Percentiles rank a stretch among this genome's conserved stretches.
phyloP scores from a whole-genome alignment of 2,888 invertebrate genomes.

The Drosophila phalerata region DNA sequence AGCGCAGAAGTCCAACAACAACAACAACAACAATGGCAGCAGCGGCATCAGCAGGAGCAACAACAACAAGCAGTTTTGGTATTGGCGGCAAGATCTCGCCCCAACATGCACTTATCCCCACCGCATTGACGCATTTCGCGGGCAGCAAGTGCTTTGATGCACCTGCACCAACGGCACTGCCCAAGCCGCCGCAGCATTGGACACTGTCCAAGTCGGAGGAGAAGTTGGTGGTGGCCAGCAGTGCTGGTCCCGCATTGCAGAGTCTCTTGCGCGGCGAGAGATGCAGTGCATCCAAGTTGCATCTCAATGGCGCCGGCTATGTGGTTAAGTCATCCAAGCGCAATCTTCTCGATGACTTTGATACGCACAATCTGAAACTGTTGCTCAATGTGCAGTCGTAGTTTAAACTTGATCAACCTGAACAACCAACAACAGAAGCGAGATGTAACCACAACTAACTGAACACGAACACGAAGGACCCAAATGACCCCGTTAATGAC shows the following conservation, averaged over 20 bases:
- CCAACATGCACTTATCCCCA: slow-evolving; percentile 83
- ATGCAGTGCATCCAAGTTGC: slow-evolving; percentile 56
- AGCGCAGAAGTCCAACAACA: slow-evolving; percentile 71
- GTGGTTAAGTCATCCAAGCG: slow-evolving; percentile 83
- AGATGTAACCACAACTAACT: slow-evolving; percentile 23
- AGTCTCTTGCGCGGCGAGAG: slow-evolving; percentile 60
- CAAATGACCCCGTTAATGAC: slow-evolving; percentile 66
- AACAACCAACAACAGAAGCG: slow-evolving; percentile 53
- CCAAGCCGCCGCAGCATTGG: slow-evolving; percentile 93
- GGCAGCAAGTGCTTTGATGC: slow-evolving; percentile 94
- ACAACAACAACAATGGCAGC: slow-evolving; percentile 7
- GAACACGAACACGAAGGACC: slow-evolving; percentile 52
- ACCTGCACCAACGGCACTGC: slow-evolving; percentile 91
- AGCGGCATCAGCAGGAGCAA: slow-evolving; percentile 27
- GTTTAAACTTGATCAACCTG: too few species aligned
- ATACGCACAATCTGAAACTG: slow-evolving; percentile 88
- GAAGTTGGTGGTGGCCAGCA: slow-evolving; percentile 85
- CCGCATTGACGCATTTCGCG: slow-evolving; percentile 87
- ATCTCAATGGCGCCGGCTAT: slow-evolving; percentile 56
- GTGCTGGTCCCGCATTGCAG: slow-evolving; percentile 77
- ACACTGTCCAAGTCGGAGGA: slow-evolving; percentile 85
- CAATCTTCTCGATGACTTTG: slow-evolving; percentile 85
- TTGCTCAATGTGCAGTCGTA: slow-evolving; percentile 88
- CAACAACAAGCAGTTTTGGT: slow-evolving; percentile 46
- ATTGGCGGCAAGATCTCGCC: slow-evolving; percentile 79